Percentiles rank a stretch among this genome's conserved stretches.
Evolutionary conservation across 2,797 vertebrate genomes (phyloP).

Genomic region (Peromyscus eremicus): DNA sequence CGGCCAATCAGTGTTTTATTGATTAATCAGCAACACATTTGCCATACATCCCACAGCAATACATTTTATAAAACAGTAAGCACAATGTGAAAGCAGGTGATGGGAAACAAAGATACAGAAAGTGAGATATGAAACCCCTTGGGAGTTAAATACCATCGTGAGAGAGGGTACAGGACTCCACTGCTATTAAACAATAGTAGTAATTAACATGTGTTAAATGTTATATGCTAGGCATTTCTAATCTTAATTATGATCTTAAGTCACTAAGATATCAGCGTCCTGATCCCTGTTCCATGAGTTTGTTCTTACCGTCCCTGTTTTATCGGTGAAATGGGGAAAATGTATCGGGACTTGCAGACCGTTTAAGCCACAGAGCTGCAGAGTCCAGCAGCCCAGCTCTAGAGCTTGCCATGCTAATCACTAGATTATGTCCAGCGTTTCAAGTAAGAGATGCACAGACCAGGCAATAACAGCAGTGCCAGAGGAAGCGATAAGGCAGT

Average conservation of each 20-base stretch:
- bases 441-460: neutral
- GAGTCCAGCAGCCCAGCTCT: neutral
- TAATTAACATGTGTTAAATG: neutral
- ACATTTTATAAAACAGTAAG: neutral
- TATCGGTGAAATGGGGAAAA: slow-evolving; percentile 29
- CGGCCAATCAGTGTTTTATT: too few relatives aligned
- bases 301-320: neutral
- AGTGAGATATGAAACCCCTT: neutral
- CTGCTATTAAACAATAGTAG: neutral
- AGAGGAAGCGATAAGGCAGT: neutral
- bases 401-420: neutral
- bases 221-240: neutral
- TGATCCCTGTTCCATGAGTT: neutral
- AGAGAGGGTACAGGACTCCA: neutral
- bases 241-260: neutral
- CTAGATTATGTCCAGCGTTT: neutral
- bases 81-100: neutral
- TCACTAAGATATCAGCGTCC: neutral
- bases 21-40: too few relatives aligned
- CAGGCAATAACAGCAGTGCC: neutral
- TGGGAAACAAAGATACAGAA: neutral
- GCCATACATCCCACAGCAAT: too few relatives aligned
- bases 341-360: neutral
- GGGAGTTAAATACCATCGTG: neutral
- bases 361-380: neutral